A percentile compares a stretch with the other conserved stretches of the same genome.
phyloP scores from a whole-genome alignment of 2,888 invertebrate species.

The Macrosiphum euphorbiae region DNA sequence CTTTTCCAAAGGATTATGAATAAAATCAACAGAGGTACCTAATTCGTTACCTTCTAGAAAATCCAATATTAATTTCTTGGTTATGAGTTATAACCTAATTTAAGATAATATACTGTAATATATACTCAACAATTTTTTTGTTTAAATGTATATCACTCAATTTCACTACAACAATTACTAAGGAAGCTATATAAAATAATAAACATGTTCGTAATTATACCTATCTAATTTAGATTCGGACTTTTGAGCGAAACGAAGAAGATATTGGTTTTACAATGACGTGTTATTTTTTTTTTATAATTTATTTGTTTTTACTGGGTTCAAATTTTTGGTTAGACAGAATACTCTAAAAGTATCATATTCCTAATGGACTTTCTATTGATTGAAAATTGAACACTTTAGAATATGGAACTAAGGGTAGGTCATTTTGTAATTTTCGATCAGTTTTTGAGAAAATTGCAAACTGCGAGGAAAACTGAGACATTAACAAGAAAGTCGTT shows the following conservation, averaged over 20 bases:
- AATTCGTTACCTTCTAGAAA: neutral
- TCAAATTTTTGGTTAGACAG: neutral
- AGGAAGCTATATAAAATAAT: neutral
- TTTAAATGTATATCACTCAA: neutral
- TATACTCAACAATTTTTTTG: no score
- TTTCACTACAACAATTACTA: neutral
- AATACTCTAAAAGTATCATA: neutral
- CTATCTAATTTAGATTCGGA: neutral
- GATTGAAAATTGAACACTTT: neutral
- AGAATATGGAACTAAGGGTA: neutral
- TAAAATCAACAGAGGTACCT: neutral
- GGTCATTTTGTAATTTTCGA: neutral
- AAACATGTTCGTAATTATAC: neutral
- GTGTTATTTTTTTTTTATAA: neutral
- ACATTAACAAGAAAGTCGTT: neutral
- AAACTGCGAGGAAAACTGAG: neutral
- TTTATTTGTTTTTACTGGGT: neutral
- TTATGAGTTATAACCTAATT: neutral
- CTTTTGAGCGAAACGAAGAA: neutral
- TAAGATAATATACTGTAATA: neutral
- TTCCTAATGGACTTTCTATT: neutral
- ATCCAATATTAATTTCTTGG: neutral
- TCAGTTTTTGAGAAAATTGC: neutral
- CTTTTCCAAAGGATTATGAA: slow-evolving; percentile 6
- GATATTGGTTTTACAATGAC: neutral